Conservation (phyloP, 1,140 invertebrate genomes). For the Zeugodacus cucurbitae region DNA sequence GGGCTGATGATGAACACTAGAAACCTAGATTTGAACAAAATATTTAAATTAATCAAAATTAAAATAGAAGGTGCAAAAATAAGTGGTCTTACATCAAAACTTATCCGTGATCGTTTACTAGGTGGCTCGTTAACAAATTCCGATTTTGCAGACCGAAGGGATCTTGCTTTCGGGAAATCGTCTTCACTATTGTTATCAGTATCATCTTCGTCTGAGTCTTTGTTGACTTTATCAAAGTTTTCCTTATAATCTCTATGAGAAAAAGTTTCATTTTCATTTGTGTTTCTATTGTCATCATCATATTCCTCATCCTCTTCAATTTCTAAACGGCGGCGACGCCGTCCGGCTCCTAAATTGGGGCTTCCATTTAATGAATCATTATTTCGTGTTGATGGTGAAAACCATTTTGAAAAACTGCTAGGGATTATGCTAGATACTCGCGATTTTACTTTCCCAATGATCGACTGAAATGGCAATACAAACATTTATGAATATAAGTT, state of each 20-base stretch:
- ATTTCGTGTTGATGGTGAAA: conserved; percentile 51
- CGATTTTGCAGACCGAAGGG: neutral
- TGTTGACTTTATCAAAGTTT: conserved; percentile 24
- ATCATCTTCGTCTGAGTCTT: conserved; percentile 40
- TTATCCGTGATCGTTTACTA: conserved; percentile 41
- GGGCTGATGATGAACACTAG: conserved; percentile 49
- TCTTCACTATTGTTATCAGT: conserved; percentile 50
- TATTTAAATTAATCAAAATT: neutral
- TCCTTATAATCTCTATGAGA: conserved; percentile 10
- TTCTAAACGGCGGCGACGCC: conserved; percentile 52
- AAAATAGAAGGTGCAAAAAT: neutral
- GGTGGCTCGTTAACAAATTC: conserved; percentile 26
- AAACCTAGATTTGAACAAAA: conserved; percentile 13
- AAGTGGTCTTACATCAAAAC: conserved; percentile 42
- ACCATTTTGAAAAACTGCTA: conserved; percentile 56
- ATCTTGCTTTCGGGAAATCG: conserved; percentile 45
- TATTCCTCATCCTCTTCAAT: conserved; percentile 49
- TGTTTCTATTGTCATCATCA: conserved; percentile 38
- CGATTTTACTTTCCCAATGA: conserved; percentile 58
- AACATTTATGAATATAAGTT: neutral
- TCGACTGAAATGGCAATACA: conserved; percentile 50
- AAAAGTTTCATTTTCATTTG: conserved; percentile 12
- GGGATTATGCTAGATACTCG: conserved; percentile 58
- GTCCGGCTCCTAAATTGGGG: neutral
- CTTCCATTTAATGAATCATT: conserved; percentile 46